Conservation (phyloP, 2,888 invertebrate species). For the Physocephala rufipes region DNA sequence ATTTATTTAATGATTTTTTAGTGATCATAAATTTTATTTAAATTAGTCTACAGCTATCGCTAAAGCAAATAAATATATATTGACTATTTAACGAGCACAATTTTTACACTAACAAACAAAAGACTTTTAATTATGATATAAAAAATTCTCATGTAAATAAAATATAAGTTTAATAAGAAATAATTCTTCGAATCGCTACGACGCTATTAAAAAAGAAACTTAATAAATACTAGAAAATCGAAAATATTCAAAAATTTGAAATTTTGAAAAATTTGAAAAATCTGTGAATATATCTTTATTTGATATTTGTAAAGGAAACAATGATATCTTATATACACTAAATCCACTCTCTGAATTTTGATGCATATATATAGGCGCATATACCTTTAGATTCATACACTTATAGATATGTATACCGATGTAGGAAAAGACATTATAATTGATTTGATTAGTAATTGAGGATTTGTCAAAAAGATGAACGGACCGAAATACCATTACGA, state of each 20-base stretch:
- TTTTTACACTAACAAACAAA: conserved; percentile 35
- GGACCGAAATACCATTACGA: too few species aligned
- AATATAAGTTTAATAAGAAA: conserved; percentile 16
- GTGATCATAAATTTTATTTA: conserved; percentile 6
- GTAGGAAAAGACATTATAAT: neutral
- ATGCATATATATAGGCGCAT: neutral
- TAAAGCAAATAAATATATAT: conserved; percentile 31
- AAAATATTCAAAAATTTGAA: too few species aligned
- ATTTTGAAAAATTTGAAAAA: too few species aligned
- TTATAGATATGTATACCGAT: neutral
- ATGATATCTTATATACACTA: conserved; percentile 3
- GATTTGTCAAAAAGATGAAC: too few species aligned
- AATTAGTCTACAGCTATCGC: conserved; percentile 26
- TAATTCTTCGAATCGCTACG: conserved; percentile 27
- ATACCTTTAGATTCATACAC: neutral
- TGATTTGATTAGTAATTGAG: too few species aligned
- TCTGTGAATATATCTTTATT: conserved; percentile 20
- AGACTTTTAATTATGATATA: conserved; percentile 34
- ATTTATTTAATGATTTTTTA: conserved; percentile 20
- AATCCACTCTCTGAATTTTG: neutral
- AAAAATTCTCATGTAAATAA: conserved; percentile 19
- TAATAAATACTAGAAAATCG: too few species aligned
- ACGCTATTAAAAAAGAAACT: conserved; percentile 8
- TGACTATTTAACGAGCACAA: conserved; percentile 29
- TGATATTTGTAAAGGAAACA: too few species aligned